These are phyloP conservation scores for Caenorhabditis latens DNA, from an alignment of 1,140 invertebrate species.

Conservation along the genomic window DNA sequence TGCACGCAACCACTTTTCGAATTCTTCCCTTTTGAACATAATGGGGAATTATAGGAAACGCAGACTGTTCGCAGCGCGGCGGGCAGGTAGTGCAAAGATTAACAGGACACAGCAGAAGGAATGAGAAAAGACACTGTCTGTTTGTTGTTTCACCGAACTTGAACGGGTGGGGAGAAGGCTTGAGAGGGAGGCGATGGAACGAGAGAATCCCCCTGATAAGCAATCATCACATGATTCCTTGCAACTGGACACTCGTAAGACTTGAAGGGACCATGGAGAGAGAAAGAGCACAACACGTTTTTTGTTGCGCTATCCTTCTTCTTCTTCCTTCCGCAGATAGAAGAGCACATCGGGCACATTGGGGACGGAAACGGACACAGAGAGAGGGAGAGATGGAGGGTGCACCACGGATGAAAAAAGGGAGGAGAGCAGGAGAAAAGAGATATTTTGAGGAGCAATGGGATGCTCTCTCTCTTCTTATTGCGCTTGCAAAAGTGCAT, in stretches of 20 bases:
- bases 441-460: slow-evolving; percentile 43
- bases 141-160: slow-evolving; percentile 52
- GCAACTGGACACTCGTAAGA: neutral
- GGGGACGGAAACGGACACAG: slow-evolving; percentile 50
- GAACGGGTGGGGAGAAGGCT: slow-evolving; percentile 1
- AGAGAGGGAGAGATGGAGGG: slow-evolving; percentile 1
- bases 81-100: slow-evolving; percentile 48
- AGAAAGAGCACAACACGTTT: slow-evolving; percentile 49
- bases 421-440: neutral
- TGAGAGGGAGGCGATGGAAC: neutral
- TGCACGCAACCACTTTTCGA: slow-evolving; percentile 53
- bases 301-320: slow-evolving; percentile 41
- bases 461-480: slow-evolving; percentile 17
- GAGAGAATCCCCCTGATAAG: slow-evolving; percentile 13
- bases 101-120: neutral
- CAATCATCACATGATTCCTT: slow-evolving; percentile 24
- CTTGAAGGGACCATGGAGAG: neutral
- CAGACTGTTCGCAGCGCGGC: neutral
- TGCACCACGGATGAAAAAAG: slow-evolving; percentile 40
- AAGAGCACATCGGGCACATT: neutral
- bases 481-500: slow-evolving; percentile 45
- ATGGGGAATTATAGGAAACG: neutral
- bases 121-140: slow-evolving; percentile 24
- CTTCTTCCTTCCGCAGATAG: slow-evolving; percentile 29
- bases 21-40: slow-evolving; percentile 27